Base-by-base conservation (phyloP, 2,113 vertebrate species). In the Ascaphus truei region DNA sequence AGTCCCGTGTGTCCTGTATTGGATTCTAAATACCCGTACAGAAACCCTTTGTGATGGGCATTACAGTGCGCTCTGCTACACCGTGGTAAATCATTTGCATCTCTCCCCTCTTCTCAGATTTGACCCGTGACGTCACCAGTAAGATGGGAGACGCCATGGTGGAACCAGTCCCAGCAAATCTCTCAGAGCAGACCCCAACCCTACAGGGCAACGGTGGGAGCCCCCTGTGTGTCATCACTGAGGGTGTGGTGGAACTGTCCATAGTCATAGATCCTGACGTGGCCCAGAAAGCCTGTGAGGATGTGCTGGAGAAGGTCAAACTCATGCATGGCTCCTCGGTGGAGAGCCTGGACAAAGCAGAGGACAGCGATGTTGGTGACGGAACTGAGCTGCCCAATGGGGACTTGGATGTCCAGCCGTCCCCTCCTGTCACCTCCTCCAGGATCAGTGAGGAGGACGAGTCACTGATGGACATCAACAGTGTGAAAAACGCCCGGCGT, bases 291-390 rank as follows among this genome's bases (percentile, higher is more conserved):
- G 95, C 96, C 11, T 98, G 96, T 30, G 83, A 92, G 69, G 91
- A 98, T 13, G 96, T 98, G 0, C 85, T 98, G 75, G 91, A 96
- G 81, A 93, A 96, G 73, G 94, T 96, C 1, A 94, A 93, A 74
- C 27, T 87, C 55, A 77, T 91, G 36, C 89, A 76, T 1, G 62
- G 87, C 0, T 11, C 58, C 8, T 68, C 75, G 2, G 48, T 73
- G 0, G 77, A 76, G n/a, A 60, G 80, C 1, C 36, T 33, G 0
- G 7, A 22, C 0, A 22, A n/a, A 0, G 37, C 2, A 0, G 31
- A 18, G 0, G 45, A 64, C 39, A 0, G 25, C 1, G 4, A n/a
- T 7, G 20, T 52, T 30, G 71, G 11, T 1, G 6, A 62, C 25
- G 33, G 53, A 0, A 73, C 12, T 10, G 76, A 63, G 8, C 4